phyloP scores from a whole-genome alignment of 2,888 invertebrate species.

The Drosophila testacea region DNA sequence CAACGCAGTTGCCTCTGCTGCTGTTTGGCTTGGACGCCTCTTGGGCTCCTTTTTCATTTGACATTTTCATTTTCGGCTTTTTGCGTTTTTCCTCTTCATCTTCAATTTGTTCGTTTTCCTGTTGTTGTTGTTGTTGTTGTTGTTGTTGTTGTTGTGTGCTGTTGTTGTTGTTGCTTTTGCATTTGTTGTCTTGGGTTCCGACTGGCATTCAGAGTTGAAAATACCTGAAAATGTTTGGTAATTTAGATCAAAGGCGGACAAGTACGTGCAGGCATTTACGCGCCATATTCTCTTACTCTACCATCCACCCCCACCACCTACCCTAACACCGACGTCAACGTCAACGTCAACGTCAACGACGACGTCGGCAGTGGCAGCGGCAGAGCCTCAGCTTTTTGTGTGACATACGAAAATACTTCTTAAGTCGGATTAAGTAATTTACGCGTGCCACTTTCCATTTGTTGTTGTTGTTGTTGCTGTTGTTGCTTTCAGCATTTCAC shows the following conservation, averaged over 20 bases:
- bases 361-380: not conserved
- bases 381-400: constrained; percentile 29
- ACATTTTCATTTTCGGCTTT: constrained; percentile 59
- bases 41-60: constrained; percentile 56
- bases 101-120: not conserved
- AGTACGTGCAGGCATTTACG: constrained; percentile 68
- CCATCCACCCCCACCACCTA: not conserved
- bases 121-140: constrained; percentile 12
- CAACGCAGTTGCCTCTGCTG: constrained; percentile 7
- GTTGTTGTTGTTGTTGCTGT: constrained; percentile 40
- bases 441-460: constrained; percentile 72
- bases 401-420: constrained; percentile 64
- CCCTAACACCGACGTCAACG: not conserved
- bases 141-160: constrained; percentile 20
- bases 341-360: not conserved
- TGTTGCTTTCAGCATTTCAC: constrained; percentile 14
- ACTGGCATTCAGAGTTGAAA: constrained; percentile 73
- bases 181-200: constrained; percentile 53
- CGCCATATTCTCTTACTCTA: constrained; percentile 4
- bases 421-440: constrained; percentile 78
- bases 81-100: constrained; percentile 17
- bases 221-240: constrained; percentile 78
- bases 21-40: not conserved
- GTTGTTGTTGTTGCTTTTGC: constrained; percentile 18
- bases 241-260: constrained; percentile 74